phyloP scores from a whole-genome alignment of 2,888 invertebrate genomes.

The Tromatobia lineatoria region DNA sequence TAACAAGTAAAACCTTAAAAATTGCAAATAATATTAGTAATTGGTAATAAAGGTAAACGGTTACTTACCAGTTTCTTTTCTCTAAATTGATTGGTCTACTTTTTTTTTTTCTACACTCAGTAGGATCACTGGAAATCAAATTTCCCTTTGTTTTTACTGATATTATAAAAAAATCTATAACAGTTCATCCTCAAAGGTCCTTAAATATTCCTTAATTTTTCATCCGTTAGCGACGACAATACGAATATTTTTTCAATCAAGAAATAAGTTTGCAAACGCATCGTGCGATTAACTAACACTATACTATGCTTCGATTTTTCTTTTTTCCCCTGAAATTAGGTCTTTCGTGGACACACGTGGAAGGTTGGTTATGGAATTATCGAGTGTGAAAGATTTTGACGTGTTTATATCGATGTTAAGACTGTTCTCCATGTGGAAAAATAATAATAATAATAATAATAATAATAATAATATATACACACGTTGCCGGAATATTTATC shows the following conservation, averaged over 20 bases:
- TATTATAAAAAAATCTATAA: background rate
- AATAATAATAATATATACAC: slow-evolving; percentile 15
- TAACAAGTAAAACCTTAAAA: too few species aligned
- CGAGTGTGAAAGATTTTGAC: slow-evolving; percentile 83
- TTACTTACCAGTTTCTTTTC: too few species aligned
- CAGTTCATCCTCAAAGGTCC: slow-evolving; percentile 19
- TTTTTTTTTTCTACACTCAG: too few species aligned
- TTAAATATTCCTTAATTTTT: background rate
- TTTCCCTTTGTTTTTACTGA: too few species aligned
- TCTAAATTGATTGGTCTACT: too few species aligned
- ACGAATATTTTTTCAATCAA: background rate
- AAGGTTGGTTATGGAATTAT: slow-evolving; percentile 88
- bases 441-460: slow-evolving; percentile 19
- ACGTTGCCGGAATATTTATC: slow-evolving; percentile 10
- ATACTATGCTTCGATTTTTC: slow-evolving; percentile 78
- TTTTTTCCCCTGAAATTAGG: slow-evolving; percentile 83
- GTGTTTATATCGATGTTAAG: slow-evolving; percentile 75
- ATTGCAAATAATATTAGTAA: too few species aligned
- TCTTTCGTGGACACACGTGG: slow-evolving; percentile 89
- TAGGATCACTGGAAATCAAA: too few species aligned
- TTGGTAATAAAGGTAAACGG: too few species aligned
- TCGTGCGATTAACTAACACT: slow-evolving; percentile 74
- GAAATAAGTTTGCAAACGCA: slow-evolving; percentile 14
- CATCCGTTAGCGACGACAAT: background rate
- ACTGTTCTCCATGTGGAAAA: slow-evolving; percentile 7